Evolutionary conservation across 2,113 vertebrate genomes (phyloP), one percentile per base, ranked within the genome.

Genomic region (Bujurquina vittata): DNA sequence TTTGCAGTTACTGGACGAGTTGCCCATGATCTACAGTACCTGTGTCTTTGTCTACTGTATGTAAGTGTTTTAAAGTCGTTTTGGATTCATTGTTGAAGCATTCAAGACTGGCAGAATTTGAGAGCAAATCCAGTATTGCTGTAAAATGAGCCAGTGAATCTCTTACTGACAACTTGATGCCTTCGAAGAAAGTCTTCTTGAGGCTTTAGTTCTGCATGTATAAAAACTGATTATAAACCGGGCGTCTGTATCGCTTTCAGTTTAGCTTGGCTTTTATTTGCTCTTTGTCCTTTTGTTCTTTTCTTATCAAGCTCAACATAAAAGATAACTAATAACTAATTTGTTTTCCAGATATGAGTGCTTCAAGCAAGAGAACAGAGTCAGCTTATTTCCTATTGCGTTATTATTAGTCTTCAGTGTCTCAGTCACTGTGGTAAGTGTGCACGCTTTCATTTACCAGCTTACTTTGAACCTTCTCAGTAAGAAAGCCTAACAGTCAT

Each of bases 11-110:
- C 94, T 99, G 95, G 98, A 99, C 79, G 98, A 99, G 88, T 94
- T 99, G 90, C 98, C 98, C 54, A 99, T 99, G 98, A 99, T 99
- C 93, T 99, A 99, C 96, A 98, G 97, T 87, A 99, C 98, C 85
- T 99, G 98, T 76, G 88, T 99, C 61, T 98, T 99, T 93, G 97
- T 99, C 85, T 99, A 99, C 95, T 99, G 98, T 94, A 94, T 99
- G 98, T 99, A 96, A 99, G 98, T 98, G 91, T 85, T 57, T 92
- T 33, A 33, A 22, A 10, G 0, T 3, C n/a, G 80, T 88, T 74
- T 77, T 10, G 18, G 55, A 54, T 31, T 15, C 58, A 0, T 33
- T 55, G 5, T 43, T 84, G 33, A 26, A 75, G 22, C 12, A 2
- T 3, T 26, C 4, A 22, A 55, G n/a, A 18, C 43, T 31, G 11